phyloP scores from a whole-genome alignment of 2,113 vertebrate species.

The Dipodomys merriami region DNA sequence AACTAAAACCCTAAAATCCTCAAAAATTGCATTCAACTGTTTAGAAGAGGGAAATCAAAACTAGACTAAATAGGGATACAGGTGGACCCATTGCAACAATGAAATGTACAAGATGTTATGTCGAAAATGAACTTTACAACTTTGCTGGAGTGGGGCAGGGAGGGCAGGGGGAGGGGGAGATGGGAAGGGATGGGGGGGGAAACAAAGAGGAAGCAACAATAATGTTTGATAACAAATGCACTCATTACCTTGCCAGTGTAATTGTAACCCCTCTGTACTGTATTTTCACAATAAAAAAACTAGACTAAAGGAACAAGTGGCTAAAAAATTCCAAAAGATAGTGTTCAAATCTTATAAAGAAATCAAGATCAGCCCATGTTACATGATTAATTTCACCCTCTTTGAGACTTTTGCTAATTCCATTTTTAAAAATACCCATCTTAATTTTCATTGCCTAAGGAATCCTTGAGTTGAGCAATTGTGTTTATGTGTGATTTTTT shows the following conservation, averaged over 20 bases:
- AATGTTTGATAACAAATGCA: too few species aligned
- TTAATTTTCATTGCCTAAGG: background rate
- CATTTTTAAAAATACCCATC: background rate
- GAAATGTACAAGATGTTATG: too few species aligned
- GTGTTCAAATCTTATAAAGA: background rate
- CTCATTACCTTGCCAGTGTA: too few species aligned
- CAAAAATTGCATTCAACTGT: background rate
- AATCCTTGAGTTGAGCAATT: background rate
- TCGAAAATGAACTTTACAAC: too few species aligned
- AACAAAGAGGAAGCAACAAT: too few species aligned
- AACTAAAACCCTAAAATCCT: constrained; percentile 49
- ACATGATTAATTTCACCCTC: background rate
- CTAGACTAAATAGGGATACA: background rate
- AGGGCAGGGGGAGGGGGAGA: too few species aligned
- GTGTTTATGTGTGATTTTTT: background rate
- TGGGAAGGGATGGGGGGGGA: too few species aligned
- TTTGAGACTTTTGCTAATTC: background rate
- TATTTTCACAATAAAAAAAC: background rate
- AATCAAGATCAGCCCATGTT: background rate
- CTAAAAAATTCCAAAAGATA: background rate
- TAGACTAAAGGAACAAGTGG: background rate
- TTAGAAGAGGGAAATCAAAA: constrained; percentile 6
- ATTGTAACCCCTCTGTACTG: too few species aligned
- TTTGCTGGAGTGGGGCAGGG: too few species aligned
- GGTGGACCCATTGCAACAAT: too few species aligned